These are phyloP conservation scores for Listrodromus nycthemerus DNA, from an alignment of 2,888 invertebrate genomes.

Conservation along the genomic window DNA sequence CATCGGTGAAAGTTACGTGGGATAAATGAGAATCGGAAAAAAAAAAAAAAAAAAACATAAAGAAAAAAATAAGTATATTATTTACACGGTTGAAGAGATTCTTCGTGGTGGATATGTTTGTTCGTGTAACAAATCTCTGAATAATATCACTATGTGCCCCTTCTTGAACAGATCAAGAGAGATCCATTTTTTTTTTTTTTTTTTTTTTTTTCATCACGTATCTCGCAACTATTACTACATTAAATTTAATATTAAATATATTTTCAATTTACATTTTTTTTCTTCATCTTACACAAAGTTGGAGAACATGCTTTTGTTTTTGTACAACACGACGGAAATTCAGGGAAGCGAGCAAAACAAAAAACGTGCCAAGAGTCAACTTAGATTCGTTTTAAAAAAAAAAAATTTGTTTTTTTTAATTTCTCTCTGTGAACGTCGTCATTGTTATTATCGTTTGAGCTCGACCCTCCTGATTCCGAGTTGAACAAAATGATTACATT, in stretches of 20 bases:
- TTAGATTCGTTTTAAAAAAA: conserved; percentile 35
- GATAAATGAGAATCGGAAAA: conserved; percentile 55
- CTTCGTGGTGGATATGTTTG: conserved; percentile 54
- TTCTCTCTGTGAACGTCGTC: conserved; percentile 4
- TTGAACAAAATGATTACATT: conserved; percentile 58
- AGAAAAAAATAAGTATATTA: conserved; percentile 7
- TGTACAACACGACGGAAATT: conserved; percentile 67
- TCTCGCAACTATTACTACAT: conserved; percentile 35
- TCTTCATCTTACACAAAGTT: conserved; percentile 59
- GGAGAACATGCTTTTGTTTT: conserved; percentile 55
- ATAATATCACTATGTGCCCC: conserved; percentile 40
- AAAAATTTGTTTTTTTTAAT: conserved; percentile 36
- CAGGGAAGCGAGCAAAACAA: conserved; percentile 58
- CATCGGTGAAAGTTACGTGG: conserved; percentile 17
- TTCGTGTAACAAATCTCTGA: conserved; percentile 53
- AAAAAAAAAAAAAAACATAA: conserved; percentile 42
- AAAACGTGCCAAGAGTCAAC: conserved; percentile 18
- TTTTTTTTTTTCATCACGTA: conserved; percentile 7
- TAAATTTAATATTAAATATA: conserved; percentile 39
- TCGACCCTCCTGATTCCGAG: conserved; percentile 65
- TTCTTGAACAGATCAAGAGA: conserved; percentile 32
- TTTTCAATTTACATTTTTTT: conserved; percentile 38
- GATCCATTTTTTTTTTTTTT: conserved; percentile 24
- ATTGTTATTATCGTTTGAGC: conserved; percentile 13
- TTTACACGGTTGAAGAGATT: conserved; percentile 28